Evolutionary conservation across 2,888 invertebrate genomes (phyloP), one percentile per base, ranked within the genome.

Genomic region (Crocallis elinguaria): DNA sequence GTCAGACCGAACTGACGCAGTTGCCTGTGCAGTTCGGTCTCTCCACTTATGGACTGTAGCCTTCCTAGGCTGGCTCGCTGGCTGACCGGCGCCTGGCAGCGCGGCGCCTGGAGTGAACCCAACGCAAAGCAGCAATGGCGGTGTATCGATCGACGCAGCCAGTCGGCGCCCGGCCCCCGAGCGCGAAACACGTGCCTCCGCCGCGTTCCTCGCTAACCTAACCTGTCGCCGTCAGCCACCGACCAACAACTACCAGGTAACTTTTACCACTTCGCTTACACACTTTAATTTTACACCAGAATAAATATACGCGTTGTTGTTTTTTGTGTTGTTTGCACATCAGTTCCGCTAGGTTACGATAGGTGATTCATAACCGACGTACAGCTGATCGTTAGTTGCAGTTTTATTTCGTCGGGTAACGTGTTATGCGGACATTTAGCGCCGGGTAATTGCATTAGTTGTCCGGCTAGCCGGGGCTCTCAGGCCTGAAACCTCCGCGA

Each of bases 121-220:
- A 82, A 82, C 86, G 88, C 77, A 79, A 72, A 79, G 81, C 83
- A 81, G 81, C 80, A 73, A 83, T 81, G 86, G 86, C 79, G 64
- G 73, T 68, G 60, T 86, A 90, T 89, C 90, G 90, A 90, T 89
- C 89, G 86, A 75, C 82, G 86, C 85, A 72, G 68, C 52, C 81
- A 89, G 90, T 90, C 80, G 81, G 87, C 88, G 85, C 86, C 81
- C 83, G 82, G 80, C 79, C 76, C 56, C 69, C 74, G 75, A 68
- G 77, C 81, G 86, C 75, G 77, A 63, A 63, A 66, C 71, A 77
- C 83, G 88, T 84, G 66, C 62, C 61, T 49, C 57, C 64, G 62
- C 52, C 64, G 36, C 60, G 57, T 63, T 62, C 61, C 64, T 64
- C 41, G 56, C 53, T 67, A 66, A 63, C 72, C 66, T 67, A 62